These are phyloP conservation scores for Conomelus anceps DNA, from an alignment of 2,888 invertebrate species.

Conservation along the genomic window DNA sequence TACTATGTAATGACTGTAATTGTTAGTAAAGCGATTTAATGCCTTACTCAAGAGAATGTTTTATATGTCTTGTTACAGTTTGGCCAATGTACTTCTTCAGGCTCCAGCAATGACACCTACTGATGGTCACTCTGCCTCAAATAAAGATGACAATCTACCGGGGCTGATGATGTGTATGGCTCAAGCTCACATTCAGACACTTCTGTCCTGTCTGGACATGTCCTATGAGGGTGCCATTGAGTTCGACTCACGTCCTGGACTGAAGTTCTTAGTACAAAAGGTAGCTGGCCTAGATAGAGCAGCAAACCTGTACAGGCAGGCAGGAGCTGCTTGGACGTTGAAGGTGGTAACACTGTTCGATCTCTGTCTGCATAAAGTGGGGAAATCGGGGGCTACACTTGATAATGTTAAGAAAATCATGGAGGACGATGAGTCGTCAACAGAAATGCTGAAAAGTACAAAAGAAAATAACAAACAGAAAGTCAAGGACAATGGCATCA, in stretches of 20 bases:
- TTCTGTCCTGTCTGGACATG: slow-evolving; percentile 70
- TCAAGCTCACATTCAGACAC: slow-evolving; percentile 57
- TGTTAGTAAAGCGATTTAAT: too few species aligned
- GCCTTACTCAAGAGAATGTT: too few species aligned
- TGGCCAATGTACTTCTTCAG: slow-evolving; percentile 44
- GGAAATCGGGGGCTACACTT: slow-evolving; percentile 37
- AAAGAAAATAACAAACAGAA: not conserved
- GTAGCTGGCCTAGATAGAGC: slow-evolving; percentile 79
- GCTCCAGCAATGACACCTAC: slow-evolving; percentile 36
- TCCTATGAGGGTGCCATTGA: slow-evolving; percentile 76
- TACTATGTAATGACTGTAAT: too few species aligned
- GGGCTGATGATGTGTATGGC: slow-evolving; percentile 45
- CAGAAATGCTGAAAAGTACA: not conserved
- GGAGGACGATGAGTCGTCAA: slow-evolving; percentile 27
- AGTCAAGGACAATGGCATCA: slow-evolving; percentile 16
- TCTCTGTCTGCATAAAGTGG: slow-evolving; percentile 66
- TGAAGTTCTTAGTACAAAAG: slow-evolving; percentile 91
- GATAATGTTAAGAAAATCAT: slow-evolving; percentile 37
- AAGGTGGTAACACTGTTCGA: slow-evolving; percentile 81
- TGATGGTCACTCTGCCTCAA: slow-evolving; percentile 34
- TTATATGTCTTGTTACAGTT: slow-evolving; percentile 37
- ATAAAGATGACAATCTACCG: slow-evolving; percentile 36
- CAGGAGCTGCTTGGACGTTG: slow-evolving; percentile 86
- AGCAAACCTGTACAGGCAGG: slow-evolving; percentile 86
- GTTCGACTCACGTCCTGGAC: slow-evolving; percentile 83